A percentile compares a stretch with the other conserved stretches of the same genome.
Evolutionary conservation across 2,113 vertebrate species (phyloP).

Genomic region (Pluvianellus socialis): DNA sequence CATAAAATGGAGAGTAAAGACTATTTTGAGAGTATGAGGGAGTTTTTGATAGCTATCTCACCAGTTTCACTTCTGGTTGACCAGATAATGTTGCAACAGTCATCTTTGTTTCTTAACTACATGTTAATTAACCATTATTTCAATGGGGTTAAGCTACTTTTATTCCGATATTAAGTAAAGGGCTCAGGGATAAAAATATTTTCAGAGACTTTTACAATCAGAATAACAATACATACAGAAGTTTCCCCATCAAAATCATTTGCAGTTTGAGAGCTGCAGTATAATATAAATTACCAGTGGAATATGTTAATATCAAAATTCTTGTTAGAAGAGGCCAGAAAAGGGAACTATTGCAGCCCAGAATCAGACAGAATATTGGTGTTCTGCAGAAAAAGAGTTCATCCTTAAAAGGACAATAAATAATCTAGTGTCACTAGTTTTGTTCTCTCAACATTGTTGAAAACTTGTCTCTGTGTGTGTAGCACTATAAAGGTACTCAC

Average conservation of each 20-base stretch:
- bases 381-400: neutral
- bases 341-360: neutral
- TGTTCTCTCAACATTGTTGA: neutral
- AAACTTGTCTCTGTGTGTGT: neutral
- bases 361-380: neutral
- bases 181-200: neutral
- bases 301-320: neutral
- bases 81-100: neutral
- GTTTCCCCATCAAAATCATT: neutral
- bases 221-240: neutral
- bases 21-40: neutral
- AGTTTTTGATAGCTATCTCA: neutral
- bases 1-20: neutral
- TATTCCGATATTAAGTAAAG: neutral
- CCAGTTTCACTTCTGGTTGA: neutral
- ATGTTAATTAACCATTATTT: neutral
- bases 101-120: neutral
- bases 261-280: neutral
- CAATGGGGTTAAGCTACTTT: fast-evolving
- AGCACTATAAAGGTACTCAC: neutral
- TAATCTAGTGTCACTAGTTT: neutral
- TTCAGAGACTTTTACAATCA: neutral
- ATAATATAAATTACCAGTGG: neutral
- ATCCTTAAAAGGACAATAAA: neutral
- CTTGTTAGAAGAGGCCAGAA: neutral